Evolutionary conservation across 2,113 vertebrate genomes (phyloP), one percentile per base, ranked within the genome.

Genomic region (Tricholaema leucomelas): DNA sequence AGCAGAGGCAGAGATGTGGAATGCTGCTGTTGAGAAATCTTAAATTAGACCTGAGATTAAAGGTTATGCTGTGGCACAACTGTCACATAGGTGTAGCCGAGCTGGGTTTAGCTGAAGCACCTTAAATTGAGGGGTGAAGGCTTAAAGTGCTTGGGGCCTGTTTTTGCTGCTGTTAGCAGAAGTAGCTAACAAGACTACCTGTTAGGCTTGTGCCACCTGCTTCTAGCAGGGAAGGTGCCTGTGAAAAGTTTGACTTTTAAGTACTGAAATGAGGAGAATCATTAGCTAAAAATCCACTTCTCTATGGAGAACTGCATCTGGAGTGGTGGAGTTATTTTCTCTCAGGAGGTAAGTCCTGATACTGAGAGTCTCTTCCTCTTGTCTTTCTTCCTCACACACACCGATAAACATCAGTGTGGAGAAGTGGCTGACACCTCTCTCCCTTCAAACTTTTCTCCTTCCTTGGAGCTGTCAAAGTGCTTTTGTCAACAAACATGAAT

Each of bases 401-500:
- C 4, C 44, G 31, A 38, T 67, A 27, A 90, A 25, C 2, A 7
- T 52, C 73, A 18, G 60, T 67, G 82, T 21, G 11, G 59, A 64
- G 59, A 78, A 90, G 66, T 40, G 55, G 54, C 63, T 96, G 66
- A 70, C 80, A 58, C 21, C 15, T 85, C 54, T 83, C 91, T 75
- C 66, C 70, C 83, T 76, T 85, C 90, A 74, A 93, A 87, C 23
- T 48, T 88, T 81, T 88, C 58, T 90, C 61, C 84, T 64, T 88
- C 50, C 54, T 95, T 76, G 69, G 75, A 95, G 72, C 59, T 86
- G 74, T 84, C 87, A 94, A 74, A 87, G 69, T 14, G 61, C 30
- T 94, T 97, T 91, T 95, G 90, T 91, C 96, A 96, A 80, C 40
- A 89, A 85, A 81, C 52, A 50, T 59, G 28, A 96, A 88, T 56